Base-by-base conservation (phyloP, 2,113 vertebrate genomes). In the Sinocyclocheilus maitianheensis region DNA sequence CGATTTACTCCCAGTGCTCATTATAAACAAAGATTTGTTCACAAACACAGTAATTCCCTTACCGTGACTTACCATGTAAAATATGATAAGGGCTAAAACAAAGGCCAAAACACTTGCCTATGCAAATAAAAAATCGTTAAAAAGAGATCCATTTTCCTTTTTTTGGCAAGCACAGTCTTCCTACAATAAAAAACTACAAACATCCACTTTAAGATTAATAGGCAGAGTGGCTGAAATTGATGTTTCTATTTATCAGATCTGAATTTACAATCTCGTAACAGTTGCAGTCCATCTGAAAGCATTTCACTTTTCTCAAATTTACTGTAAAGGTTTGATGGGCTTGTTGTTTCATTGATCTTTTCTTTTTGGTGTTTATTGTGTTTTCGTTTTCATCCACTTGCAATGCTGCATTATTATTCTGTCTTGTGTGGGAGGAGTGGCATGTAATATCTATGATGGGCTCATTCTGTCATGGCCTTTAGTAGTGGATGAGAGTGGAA, bases 1-100 rank as follows among this genome's bases (percentile, higher is more conserved):
- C 86, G 84, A 89, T 90, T 84, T 86, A 76, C 74, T 88, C 74
- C 53, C 40, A 84, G 87, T 85, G 78, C 83, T 86, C 83, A 89
- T 84, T 90, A 90, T 65, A 30, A 81, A 60, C 37, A n/a, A 18
- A 58, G 69, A 84, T 83, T 88, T 82, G 40, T 62, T 69, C 51
- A 77, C 24, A 84, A 83, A 88, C 67, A 43, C 55, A 55, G 72
- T 55, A 83, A 83, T 55, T 74, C 72, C 77, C 85, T 83, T 87
- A 86, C 79, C 4, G 30, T 6, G 84, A 67, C 84, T 79, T 55
- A 72, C 22, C 71, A 74, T 48, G 18, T 34, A 82, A 81, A 86
- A 24, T 74, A 46, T 60, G 34, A 55, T 46, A 53, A 5, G 24
- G n/a, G 24, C 20, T 53, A n/a, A 71, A 69, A 69, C 58, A 58